Evolutionary conservation across 2,113 vertebrate species (phyloP), one percentile per base, ranked within the genome.

Genomic region (Thamnophis sirtalis): DNA sequence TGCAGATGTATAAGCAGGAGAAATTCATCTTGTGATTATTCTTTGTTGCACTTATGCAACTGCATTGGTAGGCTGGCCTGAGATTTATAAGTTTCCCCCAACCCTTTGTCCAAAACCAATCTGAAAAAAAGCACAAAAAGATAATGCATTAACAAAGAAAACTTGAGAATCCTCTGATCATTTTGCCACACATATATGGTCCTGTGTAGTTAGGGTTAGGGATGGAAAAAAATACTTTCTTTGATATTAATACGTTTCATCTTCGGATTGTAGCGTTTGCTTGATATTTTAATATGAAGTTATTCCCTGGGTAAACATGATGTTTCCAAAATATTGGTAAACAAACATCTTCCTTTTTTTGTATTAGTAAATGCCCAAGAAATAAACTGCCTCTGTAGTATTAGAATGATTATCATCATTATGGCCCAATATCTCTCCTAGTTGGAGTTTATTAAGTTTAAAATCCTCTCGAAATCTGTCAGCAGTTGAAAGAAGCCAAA

Each of bases 361-460:
- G 48, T 1, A 60, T 60, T 33, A 95, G 90, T 4, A 93, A 95
- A 93, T 38, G n/a, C 91, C 54, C 92, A 53, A 94, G 93, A 94
- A 95, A 91, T 26, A 60, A 58, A 91, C 91, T 93, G 89, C 91
- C 63, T 94, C 87, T 95, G 5, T 53, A 80, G n/a, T 93, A 73
- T 80, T 92, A 88, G 0, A 1, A 89, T 85, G 56, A 93, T 95
- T 73, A 55, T 93, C 93, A 95, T 95, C 95, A 96, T 90, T 93
- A 91, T 84, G 89, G 88, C 93, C 92, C 90, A 95, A 95, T 87
- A 33, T 9, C 58, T 88, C 24, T 93, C 60, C 80, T 96, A 93
- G 73, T 0, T 28, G 95, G 91, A 96, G 50, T 93, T 96, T 95
- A 96, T 96, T 96, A 96, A 96, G 93, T 93, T 96, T 96, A 96